Evolutionary conservation across 2,888 invertebrate species (phyloP).

Genomic region (Dioctria rufipes): DNA sequence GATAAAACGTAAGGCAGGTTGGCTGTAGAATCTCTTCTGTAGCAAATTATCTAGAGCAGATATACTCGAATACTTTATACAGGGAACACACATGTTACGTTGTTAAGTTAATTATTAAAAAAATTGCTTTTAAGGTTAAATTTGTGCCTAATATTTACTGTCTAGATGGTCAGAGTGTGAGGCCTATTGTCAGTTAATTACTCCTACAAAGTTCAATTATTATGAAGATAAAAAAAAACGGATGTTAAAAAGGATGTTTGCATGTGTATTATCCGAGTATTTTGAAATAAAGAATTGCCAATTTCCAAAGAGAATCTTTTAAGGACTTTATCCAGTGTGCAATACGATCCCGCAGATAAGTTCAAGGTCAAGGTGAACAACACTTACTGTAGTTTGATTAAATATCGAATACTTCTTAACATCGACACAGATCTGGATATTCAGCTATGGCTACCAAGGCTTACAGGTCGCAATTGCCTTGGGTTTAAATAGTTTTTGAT

Average conservation of each 20-base stretch:
- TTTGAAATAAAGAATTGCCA: too few species aligned
- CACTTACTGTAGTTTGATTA: too few species aligned
- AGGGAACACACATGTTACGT: not conserved
- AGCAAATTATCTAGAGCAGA: not conserved
- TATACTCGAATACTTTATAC: not conserved
- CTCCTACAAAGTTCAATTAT: conserved; percentile 52
- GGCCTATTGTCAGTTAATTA: not conserved
- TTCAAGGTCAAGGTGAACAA: too few species aligned
- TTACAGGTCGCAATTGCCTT: too few species aligned
- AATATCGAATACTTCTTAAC: too few species aligned
- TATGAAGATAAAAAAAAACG: not conserved
- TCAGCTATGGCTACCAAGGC: too few species aligned
- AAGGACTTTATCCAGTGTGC: too few species aligned
- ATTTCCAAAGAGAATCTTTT: too few species aligned
- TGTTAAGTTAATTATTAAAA: too few species aligned
- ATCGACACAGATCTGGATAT: too few species aligned
- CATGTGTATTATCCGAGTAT: not conserved
- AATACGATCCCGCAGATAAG: too few species aligned
- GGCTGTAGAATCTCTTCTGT: conserved; percentile 72
- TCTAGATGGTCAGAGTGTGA: not conserved
- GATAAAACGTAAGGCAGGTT: conserved; percentile 75
- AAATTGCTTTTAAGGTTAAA: not conserved
- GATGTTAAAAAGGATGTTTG: conserved; percentile 20
- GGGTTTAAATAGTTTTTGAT: too few species aligned
- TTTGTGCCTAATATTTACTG: not conserved